Percentiles rank a stretch among this genome's conserved stretches.
Evolutionary conservation across 2,113 vertebrate genomes (phyloP).

Genomic region (Australoheros scitulus): DNA sequence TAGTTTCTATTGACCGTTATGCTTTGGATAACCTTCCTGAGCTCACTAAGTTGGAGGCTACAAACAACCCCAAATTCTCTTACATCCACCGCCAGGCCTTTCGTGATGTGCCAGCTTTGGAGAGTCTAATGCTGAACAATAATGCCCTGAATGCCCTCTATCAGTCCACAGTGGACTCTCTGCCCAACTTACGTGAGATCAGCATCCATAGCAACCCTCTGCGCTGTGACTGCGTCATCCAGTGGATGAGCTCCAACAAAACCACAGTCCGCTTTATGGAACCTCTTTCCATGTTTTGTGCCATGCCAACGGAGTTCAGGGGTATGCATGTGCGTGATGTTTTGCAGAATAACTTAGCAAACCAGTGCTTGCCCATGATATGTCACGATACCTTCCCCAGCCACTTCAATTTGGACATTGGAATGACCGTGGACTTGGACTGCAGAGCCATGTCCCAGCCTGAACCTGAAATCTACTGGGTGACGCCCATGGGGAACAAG

Average conservation of each 20-base stretch:
- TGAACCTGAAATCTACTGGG: conserved; percentile 97
- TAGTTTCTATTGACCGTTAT: conserved; percentile 90
- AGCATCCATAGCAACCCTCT: conserved; percentile 96
- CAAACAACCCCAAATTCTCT: conserved; percentile 95
- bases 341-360: conserved; percentile 83
- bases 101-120: conserved; percentile 91
- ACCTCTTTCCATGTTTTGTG: conserved; percentile 93
- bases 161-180: conserved; percentile 89
- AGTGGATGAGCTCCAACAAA: conserved; percentile 94
- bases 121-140: conserved; percentile 98
- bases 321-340: conserved; percentile 91
- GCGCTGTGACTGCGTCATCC: conserved; percentile 94
- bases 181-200: conserved; percentile 94
- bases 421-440: conserved; percentile 87
- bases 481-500: conserved; percentile 93
- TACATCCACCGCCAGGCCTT: conserved; percentile 92
- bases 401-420: conserved; percentile 88
- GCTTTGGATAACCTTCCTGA: conserved; percentile 96
- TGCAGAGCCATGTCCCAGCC: conserved; percentile 97
- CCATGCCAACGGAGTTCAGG: conserved; percentile 88
- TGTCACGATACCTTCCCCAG: conserved; percentile 90
- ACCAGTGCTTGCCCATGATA: conserved; percentile 95
- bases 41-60: conserved; percentile 95
- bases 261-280: conserved; percentile 97
- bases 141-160: conserved; percentile 94